Base-by-base conservation (phyloP, 2,113 vertebrate genomes). In the Phrynosoma blainvillii region DNA sequence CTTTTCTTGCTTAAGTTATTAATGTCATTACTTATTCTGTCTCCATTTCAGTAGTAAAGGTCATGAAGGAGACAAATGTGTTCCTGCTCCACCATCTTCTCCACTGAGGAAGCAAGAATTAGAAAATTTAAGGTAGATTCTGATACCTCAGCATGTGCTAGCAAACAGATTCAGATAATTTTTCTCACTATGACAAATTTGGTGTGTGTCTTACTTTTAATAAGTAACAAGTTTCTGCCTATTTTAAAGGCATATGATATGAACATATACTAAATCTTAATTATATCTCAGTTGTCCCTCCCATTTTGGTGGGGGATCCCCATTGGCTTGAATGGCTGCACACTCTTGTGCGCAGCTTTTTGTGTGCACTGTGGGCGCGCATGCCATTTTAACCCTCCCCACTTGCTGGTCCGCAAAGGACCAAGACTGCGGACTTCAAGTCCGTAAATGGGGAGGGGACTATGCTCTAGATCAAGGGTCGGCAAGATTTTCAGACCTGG, bases 41-140 rank as follows among this genome's bases (percentile, higher is more conserved):
- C 71, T 97, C 92, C 95, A 82, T 97, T 97, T 89, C 95, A 99
- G 98, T 97, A 98, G 96, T 92, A 99, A 99, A 96, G 98, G 96
- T 92, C 98, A 98, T 9, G 98, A 99, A 84, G 97, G 97, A 79
- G 99, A 99, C 93, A 99, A 99, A 95, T 99, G 98, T 92, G 96
- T 98, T 93, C 98, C 98, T 88, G 98, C 99, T 86, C 97, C 98
- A 68, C 99, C 99, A 16, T 99, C 99, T 71, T 99, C 99, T 0
- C 98, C 98, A 59, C 93, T 99, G 90, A 98, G 98, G 93, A 99
- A 98, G 92, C 98, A 98, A 91, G 99, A 99, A 93, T 95, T 99
- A 59, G 99, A 99, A 96, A 99, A 99, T 91, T 97, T 99, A 94
- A 98, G 99, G 99, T 98, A 95, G 96, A 92, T 96, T 93, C 70